Percentiles rank a stretch among this genome's conserved stretches.
These are phyloP conservation scores for Bradysia coprophila DNA, from an alignment of 1,140 invertebrate genomes.

Conservation along the genomic window DNA sequence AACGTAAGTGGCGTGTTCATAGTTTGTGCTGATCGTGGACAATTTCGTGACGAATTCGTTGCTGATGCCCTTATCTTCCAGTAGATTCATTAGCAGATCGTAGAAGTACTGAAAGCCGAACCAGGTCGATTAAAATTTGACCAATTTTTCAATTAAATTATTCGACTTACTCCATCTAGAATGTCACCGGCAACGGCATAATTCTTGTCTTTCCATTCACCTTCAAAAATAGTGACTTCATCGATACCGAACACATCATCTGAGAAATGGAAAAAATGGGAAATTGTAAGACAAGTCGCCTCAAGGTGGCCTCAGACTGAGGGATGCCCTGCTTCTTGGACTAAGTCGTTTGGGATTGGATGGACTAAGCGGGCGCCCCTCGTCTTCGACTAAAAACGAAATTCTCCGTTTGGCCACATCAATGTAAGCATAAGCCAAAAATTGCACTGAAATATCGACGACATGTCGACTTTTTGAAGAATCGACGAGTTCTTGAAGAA, in stretches of 20 bases:
- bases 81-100: slow-evolving; percentile 79
- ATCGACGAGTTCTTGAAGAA: too few relatives aligned
- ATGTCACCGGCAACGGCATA: slow-evolving; percentile 80
- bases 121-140: slow-evolving; percentile 8
- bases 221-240: slow-evolving; percentile 67
- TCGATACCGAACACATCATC: slow-evolving; percentile 77
- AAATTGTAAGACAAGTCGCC: not conserved
- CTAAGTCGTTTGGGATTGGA: too few relatives aligned
- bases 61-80: slow-evolving; percentile 83
- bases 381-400: too few relatives aligned
- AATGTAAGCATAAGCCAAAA: too few relatives aligned
- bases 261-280: slow-evolving; percentile 19
- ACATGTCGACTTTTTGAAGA: too few relatives aligned
- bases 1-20: slow-evolving; percentile 81
- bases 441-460: too few relatives aligned
- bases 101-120: slow-evolving; percentile 71
- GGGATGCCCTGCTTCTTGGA: too few relatives aligned
- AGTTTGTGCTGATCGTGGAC: slow-evolving; percentile 65
- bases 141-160: not conserved
- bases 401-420: too few relatives aligned
- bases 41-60: slow-evolving; percentile 83
- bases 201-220: slow-evolving; percentile 61
- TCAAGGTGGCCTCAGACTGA: too few relatives aligned
- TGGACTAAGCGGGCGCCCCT: too few relatives aligned
- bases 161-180: slow-evolving; percentile 59